Evolutionary conservation across 2,113 vertebrate species (phyloP).

Genomic region (Silurus asotus): DNA sequence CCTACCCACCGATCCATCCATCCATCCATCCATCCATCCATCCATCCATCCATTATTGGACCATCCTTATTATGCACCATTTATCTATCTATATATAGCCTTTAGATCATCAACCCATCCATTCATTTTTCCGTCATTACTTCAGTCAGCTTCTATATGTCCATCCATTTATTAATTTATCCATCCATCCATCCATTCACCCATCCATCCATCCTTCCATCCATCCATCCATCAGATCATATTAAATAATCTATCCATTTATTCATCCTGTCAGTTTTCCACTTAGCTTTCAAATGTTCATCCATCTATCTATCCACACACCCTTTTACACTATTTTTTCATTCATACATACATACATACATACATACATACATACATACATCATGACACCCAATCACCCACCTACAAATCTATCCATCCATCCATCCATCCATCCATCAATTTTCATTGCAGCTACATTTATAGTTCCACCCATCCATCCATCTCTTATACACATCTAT

Average conservation of each 20-base stretch:
- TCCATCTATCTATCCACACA: neutral
- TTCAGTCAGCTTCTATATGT: neutral
- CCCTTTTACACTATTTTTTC: neutral
- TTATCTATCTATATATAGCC: neutral
- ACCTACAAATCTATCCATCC: no score
- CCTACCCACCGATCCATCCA: no score
- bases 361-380: neutral
- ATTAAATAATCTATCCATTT: neutral
- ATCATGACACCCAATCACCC: neutral
- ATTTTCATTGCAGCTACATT: neutral
- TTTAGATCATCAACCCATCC: no score
- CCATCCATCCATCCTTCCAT: neutral
- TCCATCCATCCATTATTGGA: no score
- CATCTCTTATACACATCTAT: no score
- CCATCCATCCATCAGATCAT: neutral
- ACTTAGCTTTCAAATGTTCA: neutral
- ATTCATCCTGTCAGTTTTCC: neutral
- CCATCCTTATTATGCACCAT: no score
- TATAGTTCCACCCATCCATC: no score
- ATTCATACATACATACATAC: neutral
- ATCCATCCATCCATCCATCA: conserved; percentile 4
- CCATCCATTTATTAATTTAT: neutral
- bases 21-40: no score
- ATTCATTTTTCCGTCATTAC: neutral
- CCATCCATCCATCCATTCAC: neutral